Base-by-base conservation (phyloP, 2,797 vertebrate genomes). In the Buceros bicornis region DNA sequence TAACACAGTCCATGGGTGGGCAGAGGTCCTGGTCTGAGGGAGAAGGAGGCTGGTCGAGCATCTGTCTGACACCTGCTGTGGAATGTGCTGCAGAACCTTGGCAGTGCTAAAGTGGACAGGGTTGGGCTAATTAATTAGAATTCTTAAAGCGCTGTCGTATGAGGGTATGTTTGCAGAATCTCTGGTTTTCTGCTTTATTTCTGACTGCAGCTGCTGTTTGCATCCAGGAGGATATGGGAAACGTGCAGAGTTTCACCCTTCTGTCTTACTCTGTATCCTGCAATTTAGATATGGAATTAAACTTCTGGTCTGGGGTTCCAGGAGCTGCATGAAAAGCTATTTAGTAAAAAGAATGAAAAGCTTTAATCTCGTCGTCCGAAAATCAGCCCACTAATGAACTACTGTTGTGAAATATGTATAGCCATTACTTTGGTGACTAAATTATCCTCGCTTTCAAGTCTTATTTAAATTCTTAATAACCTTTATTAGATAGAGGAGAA, bases 401-500 rank as follows among this genome's bases (percentile, higher is more conserved):
- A 43, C 74, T 87, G 18, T 90, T 94, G 87, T 94, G 53, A 88
- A 96, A 96, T 87, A 90, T 78, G 77, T 86, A 65, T 72, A 84
- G 66, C 72, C 71, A 65, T 95, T 95, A 96, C 85, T 96, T 96
- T 90, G 66, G 62, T 97, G 92, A 94, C 80, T 83, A 85, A 96
- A 94, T 93, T 93, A 96, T 95, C 91, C 85, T 93, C 90, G 60
- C 86, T 97, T 92, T 91, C 86, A 96, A 96, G 89, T 90, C 94
- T 97, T 97, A 94, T 95, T 97, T 97, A 96, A 96, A 97, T 97
- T 97, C 87, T 80, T 95, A 93, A 95, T 96, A 87, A 87, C 74
- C 83, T 96, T 96, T 97, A 94, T 97, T 97, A 93, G 69, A 90
- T 10, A 33, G 57, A 86, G 58, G 66, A 92, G 82, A 56, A 65